phyloP scores from a whole-genome alignment of 35 echinoderm and acorn worm genomes.

The Stichopus chloronotus region DNA sequence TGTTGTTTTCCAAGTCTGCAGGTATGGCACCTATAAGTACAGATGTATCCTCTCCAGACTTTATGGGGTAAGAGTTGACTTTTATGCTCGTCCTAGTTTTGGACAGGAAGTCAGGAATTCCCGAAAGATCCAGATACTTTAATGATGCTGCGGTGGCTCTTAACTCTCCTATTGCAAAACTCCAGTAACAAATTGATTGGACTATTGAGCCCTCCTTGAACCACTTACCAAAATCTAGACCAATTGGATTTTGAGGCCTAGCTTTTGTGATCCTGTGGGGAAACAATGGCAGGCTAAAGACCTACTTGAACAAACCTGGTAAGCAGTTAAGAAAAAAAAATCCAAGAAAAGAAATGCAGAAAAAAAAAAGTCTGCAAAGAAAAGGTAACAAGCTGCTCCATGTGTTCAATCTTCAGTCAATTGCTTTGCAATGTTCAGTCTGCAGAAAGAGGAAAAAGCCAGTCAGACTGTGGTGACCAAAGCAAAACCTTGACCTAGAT shows the following conservation, averaged over 20 bases:
- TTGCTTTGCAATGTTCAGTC: slow-evolving; percentile 8
- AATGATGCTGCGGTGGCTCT: slow-evolving; percentile 34
- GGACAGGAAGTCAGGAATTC: slow-evolving; percentile 42
- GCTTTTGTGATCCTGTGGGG: slow-evolving; percentile 44
- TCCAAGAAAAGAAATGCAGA: too few species aligned
- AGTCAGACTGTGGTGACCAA: neutral
- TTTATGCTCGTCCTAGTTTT: slow-evolving; percentile 53
- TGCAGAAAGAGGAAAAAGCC: neutral
- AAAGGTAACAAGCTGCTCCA: slow-evolving; percentile 29
- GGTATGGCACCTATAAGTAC: neutral
- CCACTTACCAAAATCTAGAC: slow-evolving; percentile 46
- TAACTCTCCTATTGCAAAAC: slow-evolving; percentile 1
- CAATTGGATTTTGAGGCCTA: slow-evolving; percentile 36
- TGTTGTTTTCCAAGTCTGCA: neutral
- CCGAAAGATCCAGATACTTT: slow-evolving; percentile 15
- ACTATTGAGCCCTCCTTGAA: slow-evolving; percentile 57
- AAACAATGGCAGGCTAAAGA: slow-evolving; percentile 23
- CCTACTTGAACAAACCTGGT: slow-evolving; percentile 4
- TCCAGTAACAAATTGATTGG: slow-evolving; percentile 54
- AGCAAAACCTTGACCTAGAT: slow-evolving; percentile 34
- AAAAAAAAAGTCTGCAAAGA: too few species aligned
- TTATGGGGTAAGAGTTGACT: slow-evolving; percentile 34
- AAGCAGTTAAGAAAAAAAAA: too few species aligned
- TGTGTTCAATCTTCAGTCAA: neutral
- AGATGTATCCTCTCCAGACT: slow-evolving; percentile 4